Percentiles rank a stretch among this genome's conserved stretches.
Evolutionary conservation across 2,797 vertebrate genomes (phyloP).

Genomic region (Antrozous pallidus): DNA sequence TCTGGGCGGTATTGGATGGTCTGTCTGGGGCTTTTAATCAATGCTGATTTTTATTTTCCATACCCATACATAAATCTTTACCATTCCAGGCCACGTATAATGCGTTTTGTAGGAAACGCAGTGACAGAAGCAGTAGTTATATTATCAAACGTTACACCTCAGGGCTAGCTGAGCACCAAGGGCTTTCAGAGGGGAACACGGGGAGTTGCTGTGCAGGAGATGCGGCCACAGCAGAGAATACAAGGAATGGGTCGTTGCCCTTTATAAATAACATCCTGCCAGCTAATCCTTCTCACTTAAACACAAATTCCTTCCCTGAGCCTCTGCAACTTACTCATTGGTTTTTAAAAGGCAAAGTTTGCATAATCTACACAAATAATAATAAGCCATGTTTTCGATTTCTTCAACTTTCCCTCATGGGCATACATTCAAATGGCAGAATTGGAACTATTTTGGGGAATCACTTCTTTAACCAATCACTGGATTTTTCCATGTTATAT

Average conservation of each 20-base stretch:
- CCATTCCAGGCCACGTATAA: constrained; percentile 93
- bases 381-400: constrained; percentile 80
- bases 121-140: constrained; percentile 96
- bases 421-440: constrained; percentile 70
- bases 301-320: constrained; percentile 80
- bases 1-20: constrained; percentile 97
- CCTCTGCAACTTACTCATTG: constrained; percentile 78
- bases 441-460: constrained; percentile 57
- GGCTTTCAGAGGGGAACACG: constrained; percentile 90
- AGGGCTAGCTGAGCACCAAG: constrained; percentile 93
- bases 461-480: constrained; percentile 71
- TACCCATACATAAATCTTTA: constrained; percentile 94
- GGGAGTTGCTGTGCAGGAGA: constrained; percentile 88
- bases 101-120: constrained; percentile 91
- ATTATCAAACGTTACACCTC: constrained; percentile 98
- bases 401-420: constrained; percentile 77
- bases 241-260: constrained; percentile 89
- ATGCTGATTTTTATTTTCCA: constrained; percentile 96
- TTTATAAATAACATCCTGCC: constrained; percentile 92
- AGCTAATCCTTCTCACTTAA: constrained; percentile 90
- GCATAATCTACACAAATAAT: constrained; percentile 81
- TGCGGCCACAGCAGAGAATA: constrained; percentile 85
- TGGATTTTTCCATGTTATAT: constrained; percentile 70
- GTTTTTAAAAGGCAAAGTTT: constrained; percentile 77
- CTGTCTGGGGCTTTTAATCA: constrained; percentile 99